Percentiles rank a stretch among this genome's conserved stretches.
These are phyloP conservation scores for Hesperophylax magnus DNA, from an alignment of 1,140 invertebrate genomes.

Conservation along the genomic window DNA sequence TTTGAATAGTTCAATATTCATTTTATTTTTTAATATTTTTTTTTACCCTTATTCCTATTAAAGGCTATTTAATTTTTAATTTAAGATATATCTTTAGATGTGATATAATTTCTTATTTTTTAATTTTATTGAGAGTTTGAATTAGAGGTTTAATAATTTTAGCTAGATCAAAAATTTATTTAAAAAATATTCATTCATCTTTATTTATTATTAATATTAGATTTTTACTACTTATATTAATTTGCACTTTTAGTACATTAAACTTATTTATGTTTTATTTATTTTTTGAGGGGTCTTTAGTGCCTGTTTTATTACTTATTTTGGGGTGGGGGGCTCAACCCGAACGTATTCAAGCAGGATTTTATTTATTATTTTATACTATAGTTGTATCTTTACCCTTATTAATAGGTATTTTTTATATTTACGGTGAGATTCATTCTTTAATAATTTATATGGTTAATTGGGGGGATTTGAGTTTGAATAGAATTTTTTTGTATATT, in stretches of 20 bases:
- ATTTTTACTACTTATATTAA: slow-evolving; percentile 71
- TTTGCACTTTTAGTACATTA: slow-evolving; percentile 70
- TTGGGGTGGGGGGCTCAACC: slow-evolving; percentile 75
- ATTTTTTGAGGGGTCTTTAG: too few species aligned
- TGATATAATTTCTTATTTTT: slow-evolving; percentile 69
- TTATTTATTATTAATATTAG: slow-evolving; percentile 71
- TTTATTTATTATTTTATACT: slow-evolving; percentile 78
- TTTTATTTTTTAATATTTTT: too few species aligned
- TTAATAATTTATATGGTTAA: slow-evolving; percentile 69
- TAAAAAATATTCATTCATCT: slow-evolving; percentile 65
- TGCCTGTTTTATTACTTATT: too few species aligned
- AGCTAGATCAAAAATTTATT: slow-evolving; percentile 67
- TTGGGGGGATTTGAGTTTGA: slow-evolving; percentile 64
- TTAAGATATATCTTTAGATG: too few species aligned
- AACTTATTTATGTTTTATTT: slow-evolving; percentile 78
- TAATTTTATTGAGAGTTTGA: slow-evolving; percentile 71
- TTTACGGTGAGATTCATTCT: slow-evolving; percentile 63
- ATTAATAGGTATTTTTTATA: slow-evolving; percentile 71
- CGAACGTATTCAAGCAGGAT: slow-evolving; percentile 73
- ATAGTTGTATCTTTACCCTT: slow-evolving; percentile 74
- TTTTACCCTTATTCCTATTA: too few species aligned
- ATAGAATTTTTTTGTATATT: slow-evolving; percentile 60
- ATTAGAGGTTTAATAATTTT: slow-evolving; percentile 71
- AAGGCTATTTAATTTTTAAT: too few species aligned
- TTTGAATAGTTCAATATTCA: too few species aligned